Conservation (phyloP, 2,888 invertebrate species). For the Ptychoptera albimana region DNA sequence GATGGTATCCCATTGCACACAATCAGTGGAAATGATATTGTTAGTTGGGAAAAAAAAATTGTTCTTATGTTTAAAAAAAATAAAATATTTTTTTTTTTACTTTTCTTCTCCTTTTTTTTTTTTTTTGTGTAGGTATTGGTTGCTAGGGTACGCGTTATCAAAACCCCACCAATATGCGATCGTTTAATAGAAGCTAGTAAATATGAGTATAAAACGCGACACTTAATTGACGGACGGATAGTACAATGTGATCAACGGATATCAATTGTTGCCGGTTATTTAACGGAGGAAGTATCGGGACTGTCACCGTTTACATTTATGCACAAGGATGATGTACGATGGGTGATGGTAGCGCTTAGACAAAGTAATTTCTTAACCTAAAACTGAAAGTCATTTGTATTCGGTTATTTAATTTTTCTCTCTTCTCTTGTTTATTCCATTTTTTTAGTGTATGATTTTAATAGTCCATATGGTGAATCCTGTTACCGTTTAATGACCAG, state of each 20-base stretch:
- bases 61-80: not conserved
- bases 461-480: slow-evolving; percentile 70
- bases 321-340: slow-evolving; percentile 77
- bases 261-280: slow-evolving; percentile 73
- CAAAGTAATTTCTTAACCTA: slow-evolving; percentile 45
- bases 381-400: not conserved
- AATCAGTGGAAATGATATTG: slow-evolving; percentile 44
- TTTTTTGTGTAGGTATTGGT: slow-evolving; percentile 38
- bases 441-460: slow-evolving; percentile 63
- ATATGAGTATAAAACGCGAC: slow-evolving; percentile 80
- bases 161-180: slow-evolving; percentile 52
- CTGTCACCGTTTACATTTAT: slow-evolving; percentile 77
- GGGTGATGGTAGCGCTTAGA: slow-evolving; percentile 73
- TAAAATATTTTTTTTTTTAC: slow-evolving; percentile 7
- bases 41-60: slow-evolving; percentile 18
- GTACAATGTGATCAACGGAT: slow-evolving; percentile 84
- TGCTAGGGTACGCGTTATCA: slow-evolving; percentile 55
- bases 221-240: slow-evolving; percentile 76
- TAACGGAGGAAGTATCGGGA: slow-evolving; percentile 80
- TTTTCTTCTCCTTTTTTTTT: slow-evolving; percentile 12
- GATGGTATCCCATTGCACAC: slow-evolving; percentile 34
- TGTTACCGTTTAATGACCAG: slow-evolving; percentile 69
- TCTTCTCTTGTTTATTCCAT: not conserved
- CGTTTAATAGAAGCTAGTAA: slow-evolving; percentile 49
- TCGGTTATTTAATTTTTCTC: too few relatives aligned